Base-by-base conservation (phyloP, 2,888 invertebrate species). In the Frankliniella fusca region DNA sequence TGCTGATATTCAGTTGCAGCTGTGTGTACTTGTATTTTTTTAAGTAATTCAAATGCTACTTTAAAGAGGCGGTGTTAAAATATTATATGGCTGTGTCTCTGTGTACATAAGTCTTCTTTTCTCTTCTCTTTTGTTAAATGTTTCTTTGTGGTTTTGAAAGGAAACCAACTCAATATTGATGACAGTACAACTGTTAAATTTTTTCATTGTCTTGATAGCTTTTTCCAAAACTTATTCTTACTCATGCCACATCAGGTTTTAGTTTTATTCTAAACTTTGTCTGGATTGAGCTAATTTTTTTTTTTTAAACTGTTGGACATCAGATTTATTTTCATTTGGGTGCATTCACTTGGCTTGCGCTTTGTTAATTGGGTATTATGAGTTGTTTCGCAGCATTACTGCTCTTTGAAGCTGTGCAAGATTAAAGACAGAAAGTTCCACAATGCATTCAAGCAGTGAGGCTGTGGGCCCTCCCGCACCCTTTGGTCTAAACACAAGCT, bases 11-110 rank as follows among this genome's bases (percentile, higher is more conserved):
- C 54, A 3, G 38, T 61, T 76, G 70, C 23, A 15, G 7, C 9
- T 76, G 27, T 23, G 27, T 76, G 61, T 20, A 61, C 61, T 61
- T 27, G 10, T 8, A 76, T 23, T n/a, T 27, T 7, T 76, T n/a
- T 23, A 27, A 27, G 27, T 38, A 38, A 38, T 38, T 76, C 27
- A 9, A 27, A 27, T 10, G 23, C 27, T 27, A 76, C 70, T 76
- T 23, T 27, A 76, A 27, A 27, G 70, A 76, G 70, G 70, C 70
- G 27, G 70, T 76, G 27, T 8, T 76, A 8, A 12, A 23, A 27
- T 76, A 10, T n/a, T 76, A 70, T 23, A 8, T 76, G 70, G 70
- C 70, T 76, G 70, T 76, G 70, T 76, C 70, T 70, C 70, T 76
- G n/a, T 76, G 12, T 61, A 61, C 38, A 61, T 5, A n/a, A 61